Base-by-base conservation (phyloP, 2,888 invertebrate genomes). In the Kryphioiulus occultus region DNA sequence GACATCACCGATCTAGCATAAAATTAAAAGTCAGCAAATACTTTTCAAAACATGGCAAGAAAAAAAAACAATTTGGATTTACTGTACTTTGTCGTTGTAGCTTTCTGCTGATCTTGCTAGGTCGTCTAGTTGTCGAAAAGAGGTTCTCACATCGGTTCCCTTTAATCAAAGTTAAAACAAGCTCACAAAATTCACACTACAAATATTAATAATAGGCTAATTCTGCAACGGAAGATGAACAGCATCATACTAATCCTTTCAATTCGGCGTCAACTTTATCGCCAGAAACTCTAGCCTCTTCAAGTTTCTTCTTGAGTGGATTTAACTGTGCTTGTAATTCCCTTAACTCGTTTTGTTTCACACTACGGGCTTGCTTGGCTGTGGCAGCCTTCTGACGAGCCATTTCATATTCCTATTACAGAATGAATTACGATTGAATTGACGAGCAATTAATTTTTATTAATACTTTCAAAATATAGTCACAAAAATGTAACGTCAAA, bases 251-350 rank as follows among this genome's bases (percentile, higher is more conserved):
- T 9, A 39, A 19, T 44, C 17, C 53, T 44, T 44, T 85, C 4
- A 47, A 15, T 85, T 85, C 44, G 5, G n/a, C 85, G 30, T 85
- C 85, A 53, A 53, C 39, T 30, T 85, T 44, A 26, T 44, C 44
- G 44, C 42, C 44, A 26, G n/a, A 35, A 17, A 35, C 17, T 30
- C 26, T 15, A 30, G 85, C 85, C 12, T 85, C 44, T 39, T 17
- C n/a, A 30, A 7, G 5, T 26, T 85, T 85, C 5, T 9, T 30
- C 42, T 42, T 85, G 17, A 85, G 53, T 30, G 85, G 85, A 5
- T 85, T 9, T 26, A 30, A 47, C 15, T 22, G 10, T 30, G 44
- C 85, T 44, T 44, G 12, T 4, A 42, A 85, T 32, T 4, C 47
- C 30, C 30, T 85, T 19, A 85, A 30, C 44, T 85, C 53, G 17